Percentiles rank a stretch among this genome's conserved stretches.
Conservation (phyloP, 2,797 vertebrate species). For the Lagocephalus sceleratus region DNA sequence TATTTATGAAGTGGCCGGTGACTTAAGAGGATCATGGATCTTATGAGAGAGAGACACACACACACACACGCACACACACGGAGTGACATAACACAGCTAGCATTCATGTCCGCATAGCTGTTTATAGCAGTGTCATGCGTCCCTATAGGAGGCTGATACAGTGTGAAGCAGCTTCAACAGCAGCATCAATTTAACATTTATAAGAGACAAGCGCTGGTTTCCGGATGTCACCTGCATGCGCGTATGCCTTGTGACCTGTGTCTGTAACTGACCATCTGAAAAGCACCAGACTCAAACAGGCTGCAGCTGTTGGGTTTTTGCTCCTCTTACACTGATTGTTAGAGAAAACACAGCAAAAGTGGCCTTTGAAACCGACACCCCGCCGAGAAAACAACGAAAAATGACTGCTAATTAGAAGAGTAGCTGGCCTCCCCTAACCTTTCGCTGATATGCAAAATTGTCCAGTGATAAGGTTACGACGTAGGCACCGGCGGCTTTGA, state of each 20-base stretch:
- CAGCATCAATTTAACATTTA: no score
- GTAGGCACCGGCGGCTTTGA: constrained; percentile 53
- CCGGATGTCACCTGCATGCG: background rate
- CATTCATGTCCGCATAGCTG: constrained; percentile 37
- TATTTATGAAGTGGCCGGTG: constrained; percentile 64
- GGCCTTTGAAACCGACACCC: constrained; percentile 48
- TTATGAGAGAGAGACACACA: constrained; percentile 24
- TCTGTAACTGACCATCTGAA: background rate
- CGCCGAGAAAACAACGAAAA: constrained; percentile 45
- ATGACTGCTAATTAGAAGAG: constrained; percentile 63
- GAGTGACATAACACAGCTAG: constrained; percentile 42
- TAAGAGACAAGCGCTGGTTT: background rate
- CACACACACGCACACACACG: background rate
- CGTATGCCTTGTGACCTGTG: background rate
- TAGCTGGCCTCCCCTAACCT: constrained; percentile 52
- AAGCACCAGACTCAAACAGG: constrained; percentile 7
- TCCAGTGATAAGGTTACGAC: constrained; percentile 67
- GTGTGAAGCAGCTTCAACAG: constrained; percentile 1
- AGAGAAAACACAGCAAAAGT: constrained; percentile 20
- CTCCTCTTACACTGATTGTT: background rate
- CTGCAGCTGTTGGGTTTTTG: constrained; percentile 16
- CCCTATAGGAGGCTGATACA: constrained; percentile 6
- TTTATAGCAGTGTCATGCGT: constrained; percentile 24
- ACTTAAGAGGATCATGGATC: constrained; percentile 56
- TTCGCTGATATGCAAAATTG: constrained; percentile 68